phyloP scores from a whole-genome alignment of 2,113 vertebrate genomes.

The Typhlomys cinereus region DNA sequence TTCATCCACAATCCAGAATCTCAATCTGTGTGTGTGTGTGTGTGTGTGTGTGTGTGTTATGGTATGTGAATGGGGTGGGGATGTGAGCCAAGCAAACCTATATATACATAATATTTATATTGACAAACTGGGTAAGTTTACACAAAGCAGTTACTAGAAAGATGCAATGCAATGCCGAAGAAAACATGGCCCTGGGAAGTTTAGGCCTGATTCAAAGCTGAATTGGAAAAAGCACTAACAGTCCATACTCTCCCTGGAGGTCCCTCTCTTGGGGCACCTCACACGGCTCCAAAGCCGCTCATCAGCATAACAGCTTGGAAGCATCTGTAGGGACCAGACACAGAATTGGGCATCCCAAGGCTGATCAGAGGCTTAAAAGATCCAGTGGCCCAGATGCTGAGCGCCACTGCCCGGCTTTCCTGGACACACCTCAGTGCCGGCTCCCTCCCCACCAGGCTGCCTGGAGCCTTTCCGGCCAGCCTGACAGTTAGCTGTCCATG shows the following conservation, averaged over 20 bases:
- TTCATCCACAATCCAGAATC: slow-evolving; percentile 33
- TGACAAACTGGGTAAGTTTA: slow-evolving; percentile 62
- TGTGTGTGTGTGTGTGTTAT: not conserved
- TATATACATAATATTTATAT: slow-evolving; percentile 53
- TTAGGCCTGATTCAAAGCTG: slow-evolving; percentile 24
- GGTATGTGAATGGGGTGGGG: not conserved
- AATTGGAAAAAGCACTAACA: not conserved
- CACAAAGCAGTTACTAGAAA: slow-evolving; percentile 46
- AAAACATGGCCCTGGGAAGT: slow-evolving; percentile 32
- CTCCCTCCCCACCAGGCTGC: not conserved
- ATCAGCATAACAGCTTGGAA: not conserved
- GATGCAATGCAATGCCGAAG: not conserved
- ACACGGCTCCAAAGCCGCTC: slow-evolving; percentile 2
- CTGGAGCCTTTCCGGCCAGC: slow-evolving; percentile 29
- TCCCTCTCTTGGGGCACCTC: not conserved
- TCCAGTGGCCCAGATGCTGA: not conserved
- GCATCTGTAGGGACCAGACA: not conserved
- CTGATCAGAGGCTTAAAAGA: not conserved
- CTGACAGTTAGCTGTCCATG: slow-evolving; percentile 69
- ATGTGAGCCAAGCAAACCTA: slow-evolving; percentile 25
- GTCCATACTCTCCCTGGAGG: not conserved
- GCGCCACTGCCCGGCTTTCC: not conserved
- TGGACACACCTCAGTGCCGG: not conserved
- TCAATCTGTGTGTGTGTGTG: not conserved
- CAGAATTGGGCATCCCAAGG: not conserved